Base-by-base conservation (phyloP, 1,140 invertebrate species). In the Anthonomus grandis region DNA sequence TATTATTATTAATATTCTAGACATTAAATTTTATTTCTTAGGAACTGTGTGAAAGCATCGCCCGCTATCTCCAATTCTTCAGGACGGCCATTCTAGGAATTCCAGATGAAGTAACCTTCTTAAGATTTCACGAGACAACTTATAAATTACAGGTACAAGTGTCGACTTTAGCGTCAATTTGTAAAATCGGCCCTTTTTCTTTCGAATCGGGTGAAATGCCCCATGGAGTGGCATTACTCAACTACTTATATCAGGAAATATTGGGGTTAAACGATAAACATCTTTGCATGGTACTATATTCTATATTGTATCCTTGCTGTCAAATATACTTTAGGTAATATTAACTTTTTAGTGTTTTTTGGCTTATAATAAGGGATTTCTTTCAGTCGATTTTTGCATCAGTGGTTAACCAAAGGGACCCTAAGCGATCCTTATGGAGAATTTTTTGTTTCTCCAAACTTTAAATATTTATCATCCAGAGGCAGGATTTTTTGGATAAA, bases 331-430 rank as follows among this genome's bases (percentile, higher is more conserved):
- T 68, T 34, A 59, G 54, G 64, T 66, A 52, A 60, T 34, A 13
- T 34, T 12, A 34, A 34, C 13, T 1, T 34, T 34, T 34, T 34
- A 12, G 1, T 12, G 10, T 34, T 34, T 34, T 34, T 2, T 34
- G 15, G 15, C 2, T 18, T 53, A 27, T 49, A 55, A 42, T 18
- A 54, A 18, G n/a, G n/a, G n/a, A n/a, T 57, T 23, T 15, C 49
- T 62, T 64, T 52, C 48, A 68, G 64, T 42, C 66, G 66, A 15
- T 74, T 71, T 64, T 53, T 73, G 19, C 62, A 68, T 56, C 67
- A 67, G 25, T 74, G 72, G 72, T 62, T 74, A 21, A 63, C 72
- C 4, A 63, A 73, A 51, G 72, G 72, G n/a, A 49, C 41, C 6
- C 34, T 72, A n/a, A 63, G 69, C 34, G 72, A 74, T 58, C 66